Evolutionary conservation across 2,888 invertebrate species (phyloP), one percentile per base, ranked within the genome.

Genomic region (Tineola bisselliella): DNA sequence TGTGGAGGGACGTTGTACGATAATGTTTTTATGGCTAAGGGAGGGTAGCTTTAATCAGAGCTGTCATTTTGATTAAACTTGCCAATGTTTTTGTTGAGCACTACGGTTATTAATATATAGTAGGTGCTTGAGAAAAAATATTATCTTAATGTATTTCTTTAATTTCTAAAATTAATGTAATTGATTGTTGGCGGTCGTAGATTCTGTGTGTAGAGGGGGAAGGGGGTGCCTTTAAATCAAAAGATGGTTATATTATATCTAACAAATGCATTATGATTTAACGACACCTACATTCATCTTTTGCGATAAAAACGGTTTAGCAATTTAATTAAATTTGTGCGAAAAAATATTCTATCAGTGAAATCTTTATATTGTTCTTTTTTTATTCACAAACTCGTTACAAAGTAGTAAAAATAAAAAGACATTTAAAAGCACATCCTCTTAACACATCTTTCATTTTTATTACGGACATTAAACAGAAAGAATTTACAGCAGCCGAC

Each of bases 11-110:
- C 74, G 76, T 69, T 74, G 18, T 44, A 75, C 81, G 86, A 84
- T 87, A 86, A 86, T 87, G 87, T 86, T 86, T 87, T 87, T 87
- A 87, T 82, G 84, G 84, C 78, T 74, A 69, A 43, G 63, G 67
- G 76, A 76, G 81, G 82, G 79, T 77, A 70, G 76, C 76, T 73
- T 79, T 87, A 84, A 87, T 87, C 87, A 87, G 83, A 79, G 75
- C 77, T 63, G 57, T 62, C 63, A 75, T 73, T 78, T 82, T 84
- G 84, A 86, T 87, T 84, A 87, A 83, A 80, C 72, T 73, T 70
- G 73, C 71, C 73, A 72, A 70, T 76, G 76, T 77, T 79, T 76
- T 73, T 67, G 69, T 63, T 62, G 62, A 56, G 44, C 63, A 60
- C 59, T 62, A 44, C 59, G 25, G 18, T 59, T 58, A 58, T 58